Evolutionary conservation across 2,797 vertebrate species (phyloP), one percentile per base, ranked within the genome.

Genomic region (Phataginus tetradactyla): DNA sequence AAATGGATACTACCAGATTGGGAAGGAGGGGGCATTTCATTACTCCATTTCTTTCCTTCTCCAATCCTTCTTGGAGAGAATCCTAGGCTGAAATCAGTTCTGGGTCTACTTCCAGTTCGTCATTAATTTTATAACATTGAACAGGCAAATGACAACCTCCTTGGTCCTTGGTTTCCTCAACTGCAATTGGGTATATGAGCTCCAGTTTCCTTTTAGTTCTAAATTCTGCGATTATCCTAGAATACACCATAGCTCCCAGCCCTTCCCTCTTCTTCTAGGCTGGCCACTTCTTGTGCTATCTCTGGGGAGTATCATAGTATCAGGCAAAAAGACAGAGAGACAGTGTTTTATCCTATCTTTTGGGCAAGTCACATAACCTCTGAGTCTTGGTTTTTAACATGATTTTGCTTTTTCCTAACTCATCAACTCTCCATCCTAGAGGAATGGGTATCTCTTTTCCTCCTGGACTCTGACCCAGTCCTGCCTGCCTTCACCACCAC

Each of bases 401-500:
- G 34, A 79, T 71, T 86, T 91, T 77, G 53, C 21, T 80, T 94
- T 86, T 68, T 80, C 18, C 85, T 49, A 85, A 90, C 34, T 80
- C 25, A n/a, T 78, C 37, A 78, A 27, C 32, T 84, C 51, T 86
- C 21, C n/a, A 63, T 57, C 75, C 32, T n/a, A 84, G 64, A 87
- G 57, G 17, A 90, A 45, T 10, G 45, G 4, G 32, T 29, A 29
- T 42, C 42, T 32, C 39, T 86, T 75, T 75, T 69, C 69, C 29
- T 89, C 51, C 49, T 69, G 66, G 55, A 32, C 53, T 75, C 59
- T 63, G 59, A 25, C 8, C 25, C 14, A n/a, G 3, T 59, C 25
- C n/a, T 59, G n/a, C 32, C 37, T 34, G 39, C n/a, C 51, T 84
- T 85, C 13, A 27, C 59, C 23, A 68, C 14, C 23, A 25, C 17